Base-by-base conservation (phyloP, 2,797 vertebrate genomes). In the Ctenosaura bakeri region DNA sequence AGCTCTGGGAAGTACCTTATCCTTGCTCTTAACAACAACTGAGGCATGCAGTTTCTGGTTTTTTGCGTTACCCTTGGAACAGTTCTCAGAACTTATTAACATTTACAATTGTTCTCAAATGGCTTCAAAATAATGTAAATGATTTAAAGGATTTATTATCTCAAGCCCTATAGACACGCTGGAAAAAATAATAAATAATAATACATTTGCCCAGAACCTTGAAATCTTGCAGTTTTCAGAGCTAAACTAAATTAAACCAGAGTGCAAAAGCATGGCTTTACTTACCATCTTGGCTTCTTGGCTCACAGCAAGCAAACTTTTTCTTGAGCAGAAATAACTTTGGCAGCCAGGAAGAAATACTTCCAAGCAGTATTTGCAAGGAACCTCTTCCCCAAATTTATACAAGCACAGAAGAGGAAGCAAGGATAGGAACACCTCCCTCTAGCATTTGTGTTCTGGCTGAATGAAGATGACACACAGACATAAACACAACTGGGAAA, bases 251-350 rank as follows among this genome's bases (percentile, higher is more conserved):
- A 35, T 10, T 4, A 32, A 69, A 56, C 22, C 14, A 54, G 38
- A 29, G 12, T 32, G 3, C 35, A 62, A 69, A 78, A 69, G 1
- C 1, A 8, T 12, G 6, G 46, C 12, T 32, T 9, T 38, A 35
- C 78, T 88, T 73, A 82, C 87, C 87, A 88, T 88, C 35, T 9
- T 77, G 69, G 10, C 22, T 76, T 86, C 35, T 80, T 35, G 7
- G 62, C 50, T 38, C 46, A 2, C 46, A 18, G 50, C 13, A 16
- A 62, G 42, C 6, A 29, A 81, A 69, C 1, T 13, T n/a, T 46
- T 69, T 38, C 52, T 16, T 35, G 12, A 12, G 4, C 46, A 22
- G 62, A 56, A 50, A 18, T 2, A 38, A 32, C 38, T 18, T n/a
- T 13, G 14, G 6, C 50, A n/a, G 29, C 9, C 12, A n/a, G 42